Conservation (phyloP, 2,797 vertebrate genomes). For the Phylloscopus collybita region DNA sequence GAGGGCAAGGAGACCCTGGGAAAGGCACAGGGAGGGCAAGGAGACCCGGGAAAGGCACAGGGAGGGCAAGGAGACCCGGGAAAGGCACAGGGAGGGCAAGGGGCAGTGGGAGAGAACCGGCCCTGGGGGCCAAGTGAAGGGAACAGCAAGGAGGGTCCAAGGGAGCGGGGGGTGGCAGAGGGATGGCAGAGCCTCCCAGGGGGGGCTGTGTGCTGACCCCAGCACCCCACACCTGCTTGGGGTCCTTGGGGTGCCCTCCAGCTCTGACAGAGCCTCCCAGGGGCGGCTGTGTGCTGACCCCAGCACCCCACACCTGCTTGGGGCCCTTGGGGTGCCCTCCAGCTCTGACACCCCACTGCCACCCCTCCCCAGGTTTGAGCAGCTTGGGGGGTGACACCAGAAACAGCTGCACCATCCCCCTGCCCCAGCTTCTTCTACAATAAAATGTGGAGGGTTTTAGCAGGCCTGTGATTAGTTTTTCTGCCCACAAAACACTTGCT, state of each 20-base stretch:
- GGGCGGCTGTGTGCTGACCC: no score
- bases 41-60: not conserved
- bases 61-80: not conserved
- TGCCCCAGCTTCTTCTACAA: not conserved
- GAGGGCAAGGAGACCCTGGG: constrained; percentile 34
- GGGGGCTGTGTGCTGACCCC: not conserved
- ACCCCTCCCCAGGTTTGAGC: not conserved
- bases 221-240: not conserved
- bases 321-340: no score
- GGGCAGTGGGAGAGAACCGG: not conserved
- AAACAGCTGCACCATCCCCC: not conserved
- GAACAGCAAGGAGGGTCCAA: not conserved
- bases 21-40: not conserved
- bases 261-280: no score
- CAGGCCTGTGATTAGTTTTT: no score
- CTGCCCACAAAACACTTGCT: no score
- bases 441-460: no score
- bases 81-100: not conserved
- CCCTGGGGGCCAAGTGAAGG: rapidly evolving
- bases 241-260: not conserved
- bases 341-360: not conserved
- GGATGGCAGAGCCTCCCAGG: rapidly evolving
- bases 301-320: no score
- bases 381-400: not conserved
- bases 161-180: rapidly evolving